These are phyloP conservation scores for Phrynosoma blainvillii DNA, from an alignment of 2,113 vertebrate species.

Conservation along the genomic window DNA sequence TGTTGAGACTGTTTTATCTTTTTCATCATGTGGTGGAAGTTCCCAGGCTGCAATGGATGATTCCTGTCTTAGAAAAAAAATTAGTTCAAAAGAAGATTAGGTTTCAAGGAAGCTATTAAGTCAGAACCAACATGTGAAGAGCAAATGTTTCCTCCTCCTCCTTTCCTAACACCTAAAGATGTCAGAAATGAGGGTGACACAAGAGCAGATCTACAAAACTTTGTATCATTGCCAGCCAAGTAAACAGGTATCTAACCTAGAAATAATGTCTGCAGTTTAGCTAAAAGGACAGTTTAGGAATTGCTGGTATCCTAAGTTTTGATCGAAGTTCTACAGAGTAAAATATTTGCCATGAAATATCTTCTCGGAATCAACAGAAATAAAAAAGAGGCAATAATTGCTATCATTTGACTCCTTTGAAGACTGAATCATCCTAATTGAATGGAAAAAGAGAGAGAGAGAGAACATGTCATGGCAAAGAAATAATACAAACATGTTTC, in stretches of 20 bases:
- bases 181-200: not conserved
- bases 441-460: too few species aligned
- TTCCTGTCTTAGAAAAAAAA: not conserved
- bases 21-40: not conserved
- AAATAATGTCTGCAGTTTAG: constrained; percentile 16
- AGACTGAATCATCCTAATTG: too few species aligned
- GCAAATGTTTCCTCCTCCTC: not conserved
- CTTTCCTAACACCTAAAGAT: not conserved
- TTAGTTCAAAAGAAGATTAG: not conserved
- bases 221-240: constrained; percentile 58
- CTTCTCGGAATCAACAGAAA: constrained; percentile 42
- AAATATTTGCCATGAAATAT: constrained; percentile 49
- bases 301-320: constrained; percentile 64
- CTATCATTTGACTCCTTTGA: not conserved
- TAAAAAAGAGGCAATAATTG: not conserved
- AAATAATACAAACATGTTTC: not conserved
- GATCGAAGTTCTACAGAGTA: constrained; percentile 40
- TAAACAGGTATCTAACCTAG: constrained; percentile 67
- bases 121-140: not conserved
- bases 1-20: not conserved
- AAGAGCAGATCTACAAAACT: not conserved
- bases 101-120: constrained; percentile 1
- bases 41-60: not conserved
- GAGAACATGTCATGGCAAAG: too few species aligned
- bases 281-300: constrained; percentile 61